Conservation (phyloP, 2,888 invertebrate genomes). For the Acanthosepion lycidas region DNA sequence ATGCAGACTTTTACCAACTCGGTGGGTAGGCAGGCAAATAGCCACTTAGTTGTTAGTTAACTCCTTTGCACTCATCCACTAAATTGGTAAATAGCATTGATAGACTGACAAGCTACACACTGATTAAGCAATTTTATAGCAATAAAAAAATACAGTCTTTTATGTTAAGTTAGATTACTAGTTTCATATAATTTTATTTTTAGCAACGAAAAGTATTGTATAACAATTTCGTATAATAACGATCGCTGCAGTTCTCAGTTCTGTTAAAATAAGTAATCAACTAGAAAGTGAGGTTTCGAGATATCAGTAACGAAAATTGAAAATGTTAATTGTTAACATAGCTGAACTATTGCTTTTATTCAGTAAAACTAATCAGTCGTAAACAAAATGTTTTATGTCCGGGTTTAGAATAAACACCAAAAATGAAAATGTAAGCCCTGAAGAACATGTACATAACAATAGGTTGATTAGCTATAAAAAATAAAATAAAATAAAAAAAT, state of each 20-base stretch:
- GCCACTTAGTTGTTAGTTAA: conserved; percentile 12
- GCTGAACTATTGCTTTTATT: not conserved
- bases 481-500: too few species aligned
- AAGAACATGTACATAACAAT: too few species aligned
- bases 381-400: too few species aligned
- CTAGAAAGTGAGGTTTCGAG: not conserved
- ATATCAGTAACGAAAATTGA: not conserved
- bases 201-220: not conserved
- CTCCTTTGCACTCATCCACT: not conserved
- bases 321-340: not conserved
- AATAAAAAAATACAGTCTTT: not conserved
- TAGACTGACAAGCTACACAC: not conserved
- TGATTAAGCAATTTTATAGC: not conserved
- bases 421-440: too few species aligned
- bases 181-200: not conserved
- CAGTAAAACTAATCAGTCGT: not conserved
- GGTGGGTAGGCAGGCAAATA: not conserved
- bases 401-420: too few species aligned
- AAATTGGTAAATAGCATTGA: not conserved
- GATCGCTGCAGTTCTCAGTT: not conserved
- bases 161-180: not conserved
- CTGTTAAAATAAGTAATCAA: not conserved
- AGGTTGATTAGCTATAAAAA: too few species aligned
- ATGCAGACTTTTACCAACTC: not conserved
- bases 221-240: not conserved